A percentile compares a stretch with the other conserved stretches of the same genome.
Conservation (phyloP, 53 echinoderm and acorn worm species). For the Holothuria leucospilota region DNA sequence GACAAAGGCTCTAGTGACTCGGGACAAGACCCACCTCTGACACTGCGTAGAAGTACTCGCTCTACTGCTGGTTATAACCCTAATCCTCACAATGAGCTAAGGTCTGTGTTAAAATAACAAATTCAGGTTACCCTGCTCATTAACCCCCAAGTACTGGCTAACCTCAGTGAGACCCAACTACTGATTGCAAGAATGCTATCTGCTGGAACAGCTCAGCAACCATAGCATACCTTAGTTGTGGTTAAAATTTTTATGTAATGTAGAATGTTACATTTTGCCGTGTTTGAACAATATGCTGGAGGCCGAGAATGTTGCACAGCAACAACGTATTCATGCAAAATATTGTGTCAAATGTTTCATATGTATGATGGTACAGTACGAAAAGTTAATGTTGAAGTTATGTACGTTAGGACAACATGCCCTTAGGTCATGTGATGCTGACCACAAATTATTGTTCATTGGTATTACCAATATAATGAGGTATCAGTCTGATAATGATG, state of each 20-base stretch:
- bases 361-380: neutral
- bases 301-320: neutral
- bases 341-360: slow-evolving; percentile 16
- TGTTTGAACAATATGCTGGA: neutral
- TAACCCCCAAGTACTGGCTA: slow-evolving; percentile 53
- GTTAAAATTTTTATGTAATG: neutral
- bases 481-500: no score
- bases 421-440: neutral
- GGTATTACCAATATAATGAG: neutral
- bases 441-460: neutral
- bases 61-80: slow-evolving; percentile 31
- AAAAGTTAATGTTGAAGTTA: neutral
- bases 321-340: neutral
- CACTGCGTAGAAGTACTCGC: slow-evolving; percentile 27
- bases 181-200: slow-evolving; percentile 62
- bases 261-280: neutral
- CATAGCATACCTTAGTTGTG: neutral
- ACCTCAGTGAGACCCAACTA: slow-evolving; percentile 61
- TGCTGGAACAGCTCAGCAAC: neutral
- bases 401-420: slow-evolving; percentile 5
- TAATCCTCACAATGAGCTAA: slow-evolving; percentile 41
- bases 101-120: slow-evolving; percentile 9
- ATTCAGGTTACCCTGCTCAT: neutral
- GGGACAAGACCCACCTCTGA: neutral
- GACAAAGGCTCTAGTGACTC: neutral